A percentile compares a stretch with the other conserved stretches of the same genome.
Conservation (phyloP, 1,140 invertebrate species). For the Psilanteris sp. region DNA sequence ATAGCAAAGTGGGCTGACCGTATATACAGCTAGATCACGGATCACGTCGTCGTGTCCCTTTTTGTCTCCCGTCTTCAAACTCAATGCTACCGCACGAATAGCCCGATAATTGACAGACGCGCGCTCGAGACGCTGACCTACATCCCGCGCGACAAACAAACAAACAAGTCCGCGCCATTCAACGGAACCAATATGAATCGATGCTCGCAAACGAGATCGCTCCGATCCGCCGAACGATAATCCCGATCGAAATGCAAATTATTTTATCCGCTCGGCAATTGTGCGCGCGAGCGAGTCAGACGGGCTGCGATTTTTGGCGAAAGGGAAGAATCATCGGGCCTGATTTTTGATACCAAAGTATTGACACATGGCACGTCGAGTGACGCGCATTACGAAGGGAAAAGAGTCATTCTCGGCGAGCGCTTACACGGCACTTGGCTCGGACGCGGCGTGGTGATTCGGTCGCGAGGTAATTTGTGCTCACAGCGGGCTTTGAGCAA, state of each 20-base stretch:
- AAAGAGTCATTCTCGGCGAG: constrained; percentile 65
- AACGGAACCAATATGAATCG: constrained; percentile 1
- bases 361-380: constrained; percentile 64
- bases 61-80: constrained; percentile 67
- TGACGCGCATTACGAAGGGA: constrained; percentile 55
- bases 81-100: constrained; percentile 48
- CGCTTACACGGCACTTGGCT: constrained; percentile 54
- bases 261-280: constrained; percentile 20
- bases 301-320: no score
- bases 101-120: constrained; percentile 50
- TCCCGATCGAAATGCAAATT: constrained; percentile 35
- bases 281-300: no score
- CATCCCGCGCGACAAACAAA: constrained; percentile 7
- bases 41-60: constrained; percentile 67
- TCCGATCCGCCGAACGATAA: not conserved
- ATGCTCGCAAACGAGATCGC: constrained; percentile 6
- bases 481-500: constrained; percentile 83
- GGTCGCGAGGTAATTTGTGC: constrained; percentile 83
- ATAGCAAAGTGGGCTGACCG: constrained; percentile 76
- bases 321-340: constrained; percentile 33
- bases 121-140: constrained; percentile 42
- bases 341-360: constrained; percentile 37
- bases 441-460: constrained; percentile 67
- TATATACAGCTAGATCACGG: constrained; percentile 73
- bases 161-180: not conserved